Evolutionary conservation across 2,113 vertebrate species (phyloP).

Genomic region (Zeus faber): DNA sequence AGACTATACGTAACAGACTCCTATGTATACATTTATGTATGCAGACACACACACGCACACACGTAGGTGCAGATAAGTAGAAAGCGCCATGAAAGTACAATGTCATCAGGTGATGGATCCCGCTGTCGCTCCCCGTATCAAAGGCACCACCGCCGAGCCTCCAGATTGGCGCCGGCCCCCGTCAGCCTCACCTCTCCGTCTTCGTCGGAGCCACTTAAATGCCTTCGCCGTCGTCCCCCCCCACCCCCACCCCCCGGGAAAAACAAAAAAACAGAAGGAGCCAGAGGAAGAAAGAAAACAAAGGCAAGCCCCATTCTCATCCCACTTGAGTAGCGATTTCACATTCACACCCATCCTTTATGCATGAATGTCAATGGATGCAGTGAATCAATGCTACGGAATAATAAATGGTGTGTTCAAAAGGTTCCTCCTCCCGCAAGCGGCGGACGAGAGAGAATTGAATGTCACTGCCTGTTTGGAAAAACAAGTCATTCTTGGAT

Average conservation of each 20-base stretch:
- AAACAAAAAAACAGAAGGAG: neutral
- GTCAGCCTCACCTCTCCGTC: no score
- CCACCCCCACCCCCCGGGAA: neutral
- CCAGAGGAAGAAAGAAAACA: constrained; percentile 24
- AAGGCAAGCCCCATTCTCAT: constrained; percentile 30
- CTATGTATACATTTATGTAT: no score
- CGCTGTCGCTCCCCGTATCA: no score
- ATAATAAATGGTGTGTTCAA: constrained; percentile 51
- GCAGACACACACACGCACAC: no score
- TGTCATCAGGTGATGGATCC: no score
- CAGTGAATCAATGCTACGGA: constrained; percentile 56
- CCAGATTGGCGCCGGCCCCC: no score
- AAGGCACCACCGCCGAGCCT: no score
- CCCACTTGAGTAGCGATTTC: constrained; percentile 40
- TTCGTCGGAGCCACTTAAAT: constrained; percentile 20
- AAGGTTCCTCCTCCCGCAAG: constrained; percentile 31
- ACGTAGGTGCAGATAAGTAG: no score
- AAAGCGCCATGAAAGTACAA: no score
- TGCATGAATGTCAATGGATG: constrained; percentile 67
- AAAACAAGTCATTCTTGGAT: constrained; percentile 38
- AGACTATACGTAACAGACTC: no score
- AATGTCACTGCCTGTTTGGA: constrained; percentile 39
- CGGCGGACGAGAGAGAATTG: constrained; percentile 21
- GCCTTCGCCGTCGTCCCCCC: neutral
- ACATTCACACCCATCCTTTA: constrained; percentile 51